A percentile compares a stretch with the other conserved stretches of the same genome.
These are phyloP conservation scores for Apodemus sylvaticus DNA, from an alignment of 2,113 vertebrate species.

Conservation along the genomic window DNA sequence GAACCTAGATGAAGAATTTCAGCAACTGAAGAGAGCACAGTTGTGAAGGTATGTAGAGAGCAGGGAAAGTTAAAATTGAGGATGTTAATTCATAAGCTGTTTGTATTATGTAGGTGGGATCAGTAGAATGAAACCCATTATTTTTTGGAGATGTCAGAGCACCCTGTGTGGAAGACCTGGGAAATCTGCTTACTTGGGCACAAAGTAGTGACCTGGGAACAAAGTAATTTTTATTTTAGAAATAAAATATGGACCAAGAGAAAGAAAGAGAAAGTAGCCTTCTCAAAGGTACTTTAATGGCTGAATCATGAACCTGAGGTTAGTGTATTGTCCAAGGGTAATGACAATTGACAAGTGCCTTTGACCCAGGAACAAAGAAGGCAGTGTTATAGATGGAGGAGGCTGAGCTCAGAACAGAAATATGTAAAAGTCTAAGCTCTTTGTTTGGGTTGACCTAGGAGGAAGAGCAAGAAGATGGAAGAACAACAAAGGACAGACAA, in stretches of 20 bases:
- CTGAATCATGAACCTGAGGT: neutral
- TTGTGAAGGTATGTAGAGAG: neutral
- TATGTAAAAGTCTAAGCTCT: neutral
- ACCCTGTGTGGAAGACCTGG: neutral
- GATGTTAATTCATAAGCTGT: neutral
- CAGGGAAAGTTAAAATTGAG: neutral
- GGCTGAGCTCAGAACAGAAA: neutral
- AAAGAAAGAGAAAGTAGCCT: neutral
- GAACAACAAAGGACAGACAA: neutral
- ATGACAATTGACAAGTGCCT: no score
- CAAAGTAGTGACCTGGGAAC: no score
- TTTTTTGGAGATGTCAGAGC: neutral
- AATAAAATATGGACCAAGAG: neutral
- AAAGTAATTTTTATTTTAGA: conserved; percentile 56
- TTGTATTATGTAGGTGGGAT: neutral
- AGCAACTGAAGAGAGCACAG: neutral
- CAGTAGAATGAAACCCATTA: neutral
- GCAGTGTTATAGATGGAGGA: neutral
- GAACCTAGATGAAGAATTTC: neutral
- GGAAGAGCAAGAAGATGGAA: neutral
- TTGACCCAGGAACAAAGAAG: accelerated
- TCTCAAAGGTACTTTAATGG: neutral
- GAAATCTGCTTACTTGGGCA: accelerated
- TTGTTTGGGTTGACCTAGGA: neutral
- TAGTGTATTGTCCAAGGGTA: neutral